A percentile compares a stretch with the other conserved stretches of the same genome.
These are phyloP conservation scores for Danio kyathit DNA, from an alignment of 2,797 vertebrate species.

Conservation along the genomic window DNA sequence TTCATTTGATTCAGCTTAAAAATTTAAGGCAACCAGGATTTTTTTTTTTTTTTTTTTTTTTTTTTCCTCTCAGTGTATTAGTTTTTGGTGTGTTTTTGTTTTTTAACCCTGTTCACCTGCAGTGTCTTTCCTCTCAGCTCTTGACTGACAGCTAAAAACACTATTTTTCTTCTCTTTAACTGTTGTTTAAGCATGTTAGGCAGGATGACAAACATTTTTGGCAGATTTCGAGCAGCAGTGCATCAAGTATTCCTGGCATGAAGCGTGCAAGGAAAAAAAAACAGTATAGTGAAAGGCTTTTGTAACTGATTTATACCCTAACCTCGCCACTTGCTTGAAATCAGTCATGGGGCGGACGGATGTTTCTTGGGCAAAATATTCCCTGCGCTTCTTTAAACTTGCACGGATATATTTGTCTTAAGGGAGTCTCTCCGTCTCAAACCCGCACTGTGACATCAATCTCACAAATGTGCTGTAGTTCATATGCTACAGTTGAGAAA, in stretches of 20 bases:
- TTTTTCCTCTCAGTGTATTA: too few species aligned
- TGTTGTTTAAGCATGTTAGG: slow-evolving; percentile 17
- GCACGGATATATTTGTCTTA: slow-evolving; percentile 36
- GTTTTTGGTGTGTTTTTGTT: too few species aligned
- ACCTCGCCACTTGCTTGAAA: slow-evolving; percentile 33
- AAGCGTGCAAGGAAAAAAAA: slow-evolving; percentile 17
- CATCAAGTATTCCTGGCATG: slow-evolving; percentile 33
- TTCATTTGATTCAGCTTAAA: too few species aligned
- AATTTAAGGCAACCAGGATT: too few species aligned
- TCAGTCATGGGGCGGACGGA: slow-evolving; percentile 36
- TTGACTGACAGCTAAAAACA: slow-evolving; percentile 6
- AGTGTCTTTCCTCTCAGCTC: neutral
- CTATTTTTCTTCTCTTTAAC: slow-evolving; percentile 16
- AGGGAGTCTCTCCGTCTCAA: slow-evolving; percentile 28
- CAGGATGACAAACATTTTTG: slow-evolving; percentile 41
- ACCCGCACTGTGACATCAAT: slow-evolving; percentile 31
- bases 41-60: too few species aligned
- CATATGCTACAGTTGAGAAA: slow-evolving; percentile 14
- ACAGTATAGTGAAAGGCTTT: slow-evolving; percentile 18
- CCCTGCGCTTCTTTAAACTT: slow-evolving; percentile 16
- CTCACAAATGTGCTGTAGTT: slow-evolving; percentile 26
- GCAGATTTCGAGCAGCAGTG: slow-evolving; percentile 12
- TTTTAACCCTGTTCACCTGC: too few species aligned
- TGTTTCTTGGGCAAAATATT: slow-evolving; percentile 32
- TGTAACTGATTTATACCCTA: slow-evolving; percentile 38